phyloP scores from a whole-genome alignment of 2,797 vertebrate genomes.

The Acomys russatus region DNA sequence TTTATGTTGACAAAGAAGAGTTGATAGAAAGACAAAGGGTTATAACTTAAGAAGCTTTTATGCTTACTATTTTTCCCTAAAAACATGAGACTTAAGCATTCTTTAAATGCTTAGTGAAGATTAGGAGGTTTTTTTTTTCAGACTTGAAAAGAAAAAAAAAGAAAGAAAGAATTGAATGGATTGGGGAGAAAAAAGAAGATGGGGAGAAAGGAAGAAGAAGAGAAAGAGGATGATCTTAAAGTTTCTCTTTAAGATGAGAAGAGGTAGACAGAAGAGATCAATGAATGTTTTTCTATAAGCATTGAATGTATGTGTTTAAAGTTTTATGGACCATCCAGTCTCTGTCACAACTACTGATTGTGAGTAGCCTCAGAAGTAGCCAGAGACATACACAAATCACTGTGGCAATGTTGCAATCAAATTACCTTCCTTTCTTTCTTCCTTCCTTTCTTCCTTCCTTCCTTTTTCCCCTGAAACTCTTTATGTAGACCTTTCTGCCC shows the following conservation, averaged over 20 bases:
- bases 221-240: not conserved
- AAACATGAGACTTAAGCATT: not conserved
- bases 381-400: not conserved
- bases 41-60: not conserved
- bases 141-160: not conserved
- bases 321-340: not conserved
- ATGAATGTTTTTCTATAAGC: not conserved
- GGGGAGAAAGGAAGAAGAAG: not conserved
- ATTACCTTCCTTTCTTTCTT: not conserved
- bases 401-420: not conserved
- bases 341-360: not conserved
- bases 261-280: not conserved
- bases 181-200: not conserved
- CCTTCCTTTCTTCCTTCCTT: not conserved
- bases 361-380: not conserved
- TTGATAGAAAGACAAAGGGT: not conserved
- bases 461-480: not conserved
- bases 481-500: not conserved
- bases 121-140: not conserved
- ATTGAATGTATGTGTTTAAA: not conserved
- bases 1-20: not conserved
- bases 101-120: not conserved
- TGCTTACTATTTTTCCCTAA: not conserved
- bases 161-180: not conserved
- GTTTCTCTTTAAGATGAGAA: not conserved